These are phyloP conservation scores for Ophion ellenae DNA, from an alignment of 2,888 invertebrate species.

Conservation along the genomic window DNA sequence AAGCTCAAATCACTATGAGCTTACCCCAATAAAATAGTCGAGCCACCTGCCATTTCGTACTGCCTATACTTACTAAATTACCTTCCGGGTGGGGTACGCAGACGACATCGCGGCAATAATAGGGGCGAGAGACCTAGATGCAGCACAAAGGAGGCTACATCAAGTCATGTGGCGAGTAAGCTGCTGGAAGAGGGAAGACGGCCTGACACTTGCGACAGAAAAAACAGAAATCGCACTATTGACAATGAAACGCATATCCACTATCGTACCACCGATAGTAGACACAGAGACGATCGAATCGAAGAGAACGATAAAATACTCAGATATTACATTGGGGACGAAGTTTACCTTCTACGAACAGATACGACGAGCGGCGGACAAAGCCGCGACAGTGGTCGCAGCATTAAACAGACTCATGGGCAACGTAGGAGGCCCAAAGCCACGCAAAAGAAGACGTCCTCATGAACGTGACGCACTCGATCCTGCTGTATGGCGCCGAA, in stretches of 20 bases:
- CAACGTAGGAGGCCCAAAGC: not conserved
- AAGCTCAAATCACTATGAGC: too few relatives aligned
- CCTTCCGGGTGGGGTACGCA: slow-evolving; percentile 31
- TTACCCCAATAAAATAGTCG: too few relatives aligned
- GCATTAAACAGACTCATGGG: slow-evolving; percentile 13
- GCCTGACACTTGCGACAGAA: slow-evolving; percentile 55
- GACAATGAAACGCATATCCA: not conserved
- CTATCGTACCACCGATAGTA: not conserved
- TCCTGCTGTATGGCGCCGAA: slow-evolving; percentile 40
- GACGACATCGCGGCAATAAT: slow-evolving; percentile 38
- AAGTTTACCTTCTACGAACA: slow-evolving; percentile 32
- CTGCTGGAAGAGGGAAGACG: slow-evolving; percentile 40
- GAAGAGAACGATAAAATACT: not conserved
- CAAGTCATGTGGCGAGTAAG: slow-evolving; percentile 28
- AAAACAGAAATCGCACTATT: slow-evolving; percentile 41
- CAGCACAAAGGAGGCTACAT: slow-evolving; percentile 13
- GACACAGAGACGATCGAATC: not conserved
- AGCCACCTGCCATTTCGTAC: too few relatives aligned
- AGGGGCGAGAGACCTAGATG: slow-evolving; percentile 9
- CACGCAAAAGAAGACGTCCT: slow-evolving; percentile 1
- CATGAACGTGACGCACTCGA: slow-evolving; percentile 9
- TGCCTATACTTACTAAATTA: too few relatives aligned
- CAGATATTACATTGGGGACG: slow-evolving; percentile 1
- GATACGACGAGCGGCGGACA: not conserved
- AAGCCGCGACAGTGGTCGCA: not conserved